Evolutionary conservation across 2,888 invertebrate genomes (phyloP), one percentile per base, ranked within the genome.

Genomic region (Meteorus cinctellus): DNA sequence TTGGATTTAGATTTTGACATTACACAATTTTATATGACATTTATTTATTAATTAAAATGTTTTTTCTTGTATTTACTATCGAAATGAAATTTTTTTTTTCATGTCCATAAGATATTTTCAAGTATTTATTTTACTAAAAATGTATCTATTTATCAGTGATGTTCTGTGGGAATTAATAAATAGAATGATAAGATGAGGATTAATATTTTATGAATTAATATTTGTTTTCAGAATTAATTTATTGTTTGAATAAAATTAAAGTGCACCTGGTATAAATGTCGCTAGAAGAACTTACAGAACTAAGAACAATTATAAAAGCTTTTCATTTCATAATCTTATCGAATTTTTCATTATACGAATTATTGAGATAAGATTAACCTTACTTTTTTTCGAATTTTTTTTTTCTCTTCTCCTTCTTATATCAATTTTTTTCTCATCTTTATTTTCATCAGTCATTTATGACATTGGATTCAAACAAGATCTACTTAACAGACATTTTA

Each of bases 391-490:
- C 8, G 3, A 6, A n/a, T n/a, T 24, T 1, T 19, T 55, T 19
- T 19, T 55, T 55, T 55, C 2, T 51, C n/a, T 4, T 51, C 16
- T 51, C 24, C 6, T 45, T 24, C 60, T 24, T 41, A 24, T 41
- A 34, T 41, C 0, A 5, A 55, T 19, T 31, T 72, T 55, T 70
- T 70, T 69, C 34, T 14, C 14, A 68, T 76, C 66, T 73, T 48
- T 51, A n/a, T n/a, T 36, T 29, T 59, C 67, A 60, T 19, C 72
- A 70, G 69, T 51, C 70, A 76, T 74, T 76, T 59, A 63, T 63
- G 60, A 71, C 59, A 45, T 12, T 16, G 12, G 63, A 75, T 78
- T 34, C 19, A 55, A 55, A 55, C 55, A 19, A 48, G 48, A 48
- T 48, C 48, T 48, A 48, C n/a, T 6, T 14, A n/a, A 4, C 48